Evolutionary conservation across 2,888 invertebrate species (phyloP), one percentile per base, ranked within the genome.

Genomic region (Zhuqinia jingwanae): DNA sequence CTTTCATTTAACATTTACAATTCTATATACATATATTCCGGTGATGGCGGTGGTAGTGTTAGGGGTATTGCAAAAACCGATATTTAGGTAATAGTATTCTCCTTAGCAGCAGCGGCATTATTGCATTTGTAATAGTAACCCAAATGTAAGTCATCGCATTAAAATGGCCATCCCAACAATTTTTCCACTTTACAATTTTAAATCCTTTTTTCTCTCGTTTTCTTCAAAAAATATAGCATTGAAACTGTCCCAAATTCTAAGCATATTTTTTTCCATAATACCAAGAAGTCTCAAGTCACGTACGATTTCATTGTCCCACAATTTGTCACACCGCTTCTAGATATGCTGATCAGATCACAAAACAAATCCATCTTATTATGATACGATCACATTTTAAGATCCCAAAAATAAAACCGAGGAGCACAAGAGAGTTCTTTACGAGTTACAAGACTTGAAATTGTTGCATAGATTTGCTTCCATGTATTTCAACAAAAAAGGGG

Each of bases 331-430:
- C 22, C 8, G 30, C 25, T 50, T 50, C 50, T n/a, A 50, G 20
- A 15, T 30, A 15, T 60, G 27, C 36, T 65, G 27, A 60, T 60
- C 63, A 17, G n/a, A n/a, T n/a, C n/a, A 5, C n/a, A 36, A 36
- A 45, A 17, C 45, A 68, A 68, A 20, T 22, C 42, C 20, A 70
- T 70, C 22, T 10, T 25, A 70, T 70, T 70, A 47, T 70, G 50
- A 70, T 70, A 47, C 47, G 50, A 70, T 70, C 70, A n/a, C 47
- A 50, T 70, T 36, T 36, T 70, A 47, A 70, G 47, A 70, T 50
- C 27, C n/a, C 8, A 25, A 50, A 70, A 47, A 47, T 70, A 70
- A 50, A 68, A n/a, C n/a, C 10, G 13, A 68, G 68, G 11, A 2
- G n/a, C 53, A 20, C 20, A 5, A 60, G 1, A 68, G 17, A 20